phyloP scores from a whole-genome alignment of 2,888 invertebrate species.

The Rhyacophila evoluta region DNA sequence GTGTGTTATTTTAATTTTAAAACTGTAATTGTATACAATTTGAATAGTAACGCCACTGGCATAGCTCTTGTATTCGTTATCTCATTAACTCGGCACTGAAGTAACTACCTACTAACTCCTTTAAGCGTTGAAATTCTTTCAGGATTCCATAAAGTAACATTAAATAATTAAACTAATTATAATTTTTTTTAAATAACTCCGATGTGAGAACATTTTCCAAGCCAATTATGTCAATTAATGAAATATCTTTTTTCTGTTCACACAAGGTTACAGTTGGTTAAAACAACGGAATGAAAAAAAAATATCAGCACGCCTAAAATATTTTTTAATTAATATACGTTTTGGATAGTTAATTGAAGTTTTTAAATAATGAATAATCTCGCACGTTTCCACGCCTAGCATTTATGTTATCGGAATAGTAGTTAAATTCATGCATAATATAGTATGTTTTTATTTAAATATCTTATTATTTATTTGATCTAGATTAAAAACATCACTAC shows the following conservation, averaged over 20 bases:
- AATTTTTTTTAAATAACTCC: slow-evolving; percentile 34
- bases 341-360: no score
- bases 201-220: slow-evolving; percentile 51
- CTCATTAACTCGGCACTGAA: slow-evolving; percentile 47
- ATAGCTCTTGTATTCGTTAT: slow-evolving; percentile 45
- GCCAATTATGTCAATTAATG: slow-evolving; percentile 53
- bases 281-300: not conserved
- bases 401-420: no score
- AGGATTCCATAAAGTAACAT: slow-evolving; percentile 53
- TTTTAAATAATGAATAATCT: no score
- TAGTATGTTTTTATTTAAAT: no score
- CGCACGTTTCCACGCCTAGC: no score
- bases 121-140: slow-evolving; percentile 52
- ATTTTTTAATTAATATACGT: not conserved
- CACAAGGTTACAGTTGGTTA: slow-evolving; percentile 37
- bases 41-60: slow-evolving; percentile 23
- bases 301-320: not conserved
- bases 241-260: slow-evolving; percentile 44
- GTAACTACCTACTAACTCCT: slow-evolving; percentile 29
- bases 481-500: no score
- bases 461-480: no score
- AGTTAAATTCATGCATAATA: no score
- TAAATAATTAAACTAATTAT: slow-evolving; percentile 54
- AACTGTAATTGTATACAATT: no score
- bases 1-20: no score